Percentiles rank a stretch among this genome's conserved stretches.
Evolutionary conservation across 1,140 invertebrate species (phyloP).

Genomic region (Triops longicaudatus): DNA sequence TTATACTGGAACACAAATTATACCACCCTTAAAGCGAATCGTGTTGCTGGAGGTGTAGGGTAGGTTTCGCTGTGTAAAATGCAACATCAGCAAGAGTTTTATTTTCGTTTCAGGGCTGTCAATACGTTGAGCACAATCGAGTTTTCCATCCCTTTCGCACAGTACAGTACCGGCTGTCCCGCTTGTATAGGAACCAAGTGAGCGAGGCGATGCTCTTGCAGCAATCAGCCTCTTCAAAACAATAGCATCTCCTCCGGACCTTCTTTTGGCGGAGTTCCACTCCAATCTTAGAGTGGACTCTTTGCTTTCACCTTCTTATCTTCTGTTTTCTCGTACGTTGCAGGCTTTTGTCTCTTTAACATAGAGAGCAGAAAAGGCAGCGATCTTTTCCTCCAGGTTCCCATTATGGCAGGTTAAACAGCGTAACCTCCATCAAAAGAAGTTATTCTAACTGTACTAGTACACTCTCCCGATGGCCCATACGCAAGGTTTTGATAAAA

Average conservation of each 20-base stretch:
- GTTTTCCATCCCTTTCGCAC: neutral
- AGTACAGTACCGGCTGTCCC: neutral
- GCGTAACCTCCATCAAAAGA: neutral
- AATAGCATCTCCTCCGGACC: neutral
- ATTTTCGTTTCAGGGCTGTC: neutral
- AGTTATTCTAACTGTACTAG: neutral
- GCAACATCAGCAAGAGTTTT: neutral
- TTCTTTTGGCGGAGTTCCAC: neutral
- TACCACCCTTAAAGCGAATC: neutral
- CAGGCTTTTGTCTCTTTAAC: slow-evolving; percentile 6
- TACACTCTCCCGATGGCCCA: too few relatives aligned
- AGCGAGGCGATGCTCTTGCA: neutral
- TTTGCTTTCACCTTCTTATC: neutral
- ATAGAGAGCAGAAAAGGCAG: neutral
- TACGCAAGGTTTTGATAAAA: too few relatives aligned
- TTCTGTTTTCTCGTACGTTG: neutral
- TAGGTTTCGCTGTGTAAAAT: neutral
- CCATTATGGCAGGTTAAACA: neutral
- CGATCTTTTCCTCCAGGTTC: neutral
- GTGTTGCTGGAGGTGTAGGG: neutral
- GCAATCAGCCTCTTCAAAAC: slow-evolving; percentile 14
- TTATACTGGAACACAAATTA: neutral
- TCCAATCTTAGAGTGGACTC: neutral
- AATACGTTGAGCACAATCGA: neutral
- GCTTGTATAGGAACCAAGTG: too few relatives aligned